A percentile compares a stretch with the other conserved stretches of the same genome.
Evolutionary conservation across 2,888 invertebrate species (phyloP).

Genomic region (Pammene aurita): DNA sequence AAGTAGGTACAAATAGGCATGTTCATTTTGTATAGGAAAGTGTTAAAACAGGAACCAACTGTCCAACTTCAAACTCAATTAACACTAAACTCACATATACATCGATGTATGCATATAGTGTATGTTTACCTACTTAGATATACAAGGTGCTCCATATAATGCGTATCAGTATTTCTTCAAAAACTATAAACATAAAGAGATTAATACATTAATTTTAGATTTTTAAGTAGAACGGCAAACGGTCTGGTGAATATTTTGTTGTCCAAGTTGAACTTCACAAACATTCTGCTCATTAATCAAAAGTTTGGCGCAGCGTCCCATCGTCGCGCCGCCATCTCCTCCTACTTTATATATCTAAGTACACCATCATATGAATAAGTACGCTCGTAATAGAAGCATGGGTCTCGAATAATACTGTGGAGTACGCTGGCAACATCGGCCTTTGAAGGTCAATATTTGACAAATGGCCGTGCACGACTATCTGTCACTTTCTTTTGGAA

Average conservation of each 20-base stretch:
- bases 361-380: conserved; percentile 45
- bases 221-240: conserved; percentile 57
- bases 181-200: neutral
- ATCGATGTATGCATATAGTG: too few relatives aligned
- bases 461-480: conserved; percentile 65
- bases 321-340: conserved; percentile 55
- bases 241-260: conserved; percentile 73
- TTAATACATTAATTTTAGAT: neutral
- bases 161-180: neutral
- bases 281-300: conserved; percentile 82
- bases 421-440: conserved; percentile 61
- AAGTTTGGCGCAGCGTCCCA: conserved; percentile 80
- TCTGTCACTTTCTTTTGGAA: conserved; percentile 64
- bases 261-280: conserved; percentile 77
- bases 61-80: too few relatives aligned
- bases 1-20: too few relatives aligned
- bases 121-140: too few relatives aligned
- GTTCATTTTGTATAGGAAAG: too few relatives aligned
- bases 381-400: conserved; percentile 49
- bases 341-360: conserved; percentile 59
- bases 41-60: too few relatives aligned
- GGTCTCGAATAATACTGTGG: conserved; percentile 65
- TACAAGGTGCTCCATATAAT: too few relatives aligned
- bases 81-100: too few relatives aligned
- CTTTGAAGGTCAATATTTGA: conserved; percentile 69